Base-by-base conservation (phyloP, 2,888 invertebrate species). In the Timema podura region DNA sequence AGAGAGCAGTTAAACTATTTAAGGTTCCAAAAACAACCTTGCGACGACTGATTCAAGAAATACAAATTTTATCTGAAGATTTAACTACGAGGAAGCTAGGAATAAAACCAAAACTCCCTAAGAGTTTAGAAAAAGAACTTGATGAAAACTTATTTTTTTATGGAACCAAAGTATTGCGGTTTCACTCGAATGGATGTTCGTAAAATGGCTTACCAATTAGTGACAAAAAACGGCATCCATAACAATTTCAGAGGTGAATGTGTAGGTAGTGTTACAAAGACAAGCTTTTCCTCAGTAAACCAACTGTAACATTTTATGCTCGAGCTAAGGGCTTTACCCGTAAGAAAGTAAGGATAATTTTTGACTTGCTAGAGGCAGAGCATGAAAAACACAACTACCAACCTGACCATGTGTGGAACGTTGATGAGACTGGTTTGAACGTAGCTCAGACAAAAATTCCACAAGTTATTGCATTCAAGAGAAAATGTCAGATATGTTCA, bases 341-440 rank as follows among this genome's bases (percentile, higher is more conserved):
- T 44, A 54, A 65, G 51, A 11, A 44, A 48, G 65, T 69, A 3
- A 30, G 51, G 11, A 30, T 30, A 30, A 65, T 30, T 16, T 64
- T 46, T 46, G 64, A 45, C n/a, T 61, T 61, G 46, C 16, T 11
- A 48, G 15, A 46, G 13, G 47, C 10, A 13, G 45, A 61, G 30
- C 30, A 10, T 61, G 44, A 30, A 30, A 61, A 13, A 5, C 48
- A 46, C 1, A 16, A 59, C 6, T 54, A 46, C 10, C 6, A 66
- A 47, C 15, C 68, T 48, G 47, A 30, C 15, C 51, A 64, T 10
- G 30, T 67, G 57, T 73, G 54, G 48, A 74, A 71, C 45, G 68
- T 70, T 6, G 70, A 73, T 48, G 71, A 74, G 65, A 69, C 67
- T 15, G 74, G 68, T 48, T n/a, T 67, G 2, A 65, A 57, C 10